These are phyloP conservation scores for Maniola jurtina DNA, from an alignment of 1,140 invertebrate genomes.

Conservation along the genomic window DNA sequence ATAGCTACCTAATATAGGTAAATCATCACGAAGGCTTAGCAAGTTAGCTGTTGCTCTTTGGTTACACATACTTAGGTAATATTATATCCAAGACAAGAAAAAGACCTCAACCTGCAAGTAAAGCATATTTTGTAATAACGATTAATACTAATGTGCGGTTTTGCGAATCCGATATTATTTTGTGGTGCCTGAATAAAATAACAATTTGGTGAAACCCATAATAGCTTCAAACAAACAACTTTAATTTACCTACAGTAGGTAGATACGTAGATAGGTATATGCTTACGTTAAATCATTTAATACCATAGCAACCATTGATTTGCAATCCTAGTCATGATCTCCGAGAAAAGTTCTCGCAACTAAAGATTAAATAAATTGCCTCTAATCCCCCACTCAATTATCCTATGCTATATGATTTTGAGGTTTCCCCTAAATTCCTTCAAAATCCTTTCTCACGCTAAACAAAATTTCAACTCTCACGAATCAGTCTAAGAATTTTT, in stretches of 20 bases:
- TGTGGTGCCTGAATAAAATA: background rate
- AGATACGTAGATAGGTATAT: background rate
- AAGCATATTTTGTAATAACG: too few relatives aligned
- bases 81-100: too few relatives aligned
- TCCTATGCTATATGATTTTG: constrained; percentile 28
- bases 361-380: constrained; percentile 30
- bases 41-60: background rate
- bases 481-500: constrained; percentile 65
- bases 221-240: background rate
- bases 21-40: background rate
- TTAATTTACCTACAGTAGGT: background rate
- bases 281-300: background rate
- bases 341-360: constrained; percentile 18
- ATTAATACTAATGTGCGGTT: too few relatives aligned
- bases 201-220: background rate
- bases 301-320: constrained; percentile 3
- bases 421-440: constrained; percentile 25
- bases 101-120: too few relatives aligned
- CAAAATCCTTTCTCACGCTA: constrained; percentile 59
- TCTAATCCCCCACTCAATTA: constrained; percentile 27
- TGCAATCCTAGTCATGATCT: constrained; percentile 11
- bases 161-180: too few relatives aligned
- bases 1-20: background rate
- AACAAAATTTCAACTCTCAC: constrained; percentile 56
- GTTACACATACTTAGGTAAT: too few relatives aligned